Conservation (phyloP, 1,140 invertebrate species). For the Hetaerina americana region DNA sequence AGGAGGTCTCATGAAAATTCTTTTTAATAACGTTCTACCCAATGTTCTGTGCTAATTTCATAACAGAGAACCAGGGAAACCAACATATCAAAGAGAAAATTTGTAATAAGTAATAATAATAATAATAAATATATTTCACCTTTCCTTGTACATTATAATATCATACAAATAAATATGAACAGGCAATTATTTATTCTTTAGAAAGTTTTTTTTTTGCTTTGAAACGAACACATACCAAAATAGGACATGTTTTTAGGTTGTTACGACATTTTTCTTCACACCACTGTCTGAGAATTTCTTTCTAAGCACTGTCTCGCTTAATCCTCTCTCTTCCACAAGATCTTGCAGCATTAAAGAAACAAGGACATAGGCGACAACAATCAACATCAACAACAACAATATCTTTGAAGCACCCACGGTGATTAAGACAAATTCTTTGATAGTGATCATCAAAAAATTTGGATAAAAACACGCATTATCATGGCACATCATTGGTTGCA, state of each 20-base stretch:
- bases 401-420: neutral
- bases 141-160: conserved; percentile 2
- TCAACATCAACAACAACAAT: neutral
- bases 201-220: neutral
- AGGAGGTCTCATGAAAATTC: too few species aligned
- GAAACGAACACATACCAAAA: conserved; percentile 14
- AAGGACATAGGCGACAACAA: neutral
- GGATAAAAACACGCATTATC: neutral
- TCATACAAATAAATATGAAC: conserved; percentile 13
- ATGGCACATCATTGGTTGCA: neutral
- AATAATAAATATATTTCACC: conserved; percentile 14
- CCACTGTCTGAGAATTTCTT: neutral
- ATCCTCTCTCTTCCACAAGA: neutral
- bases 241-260: neutral
- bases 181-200: conserved; percentile 9
- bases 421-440: neutral
- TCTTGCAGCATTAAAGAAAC: neutral
- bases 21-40: too few species aligned
- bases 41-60: too few species aligned
- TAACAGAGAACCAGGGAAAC: too few species aligned
- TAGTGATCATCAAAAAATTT: neutral
- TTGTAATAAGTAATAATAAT: conserved; percentile 6
- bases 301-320: neutral
- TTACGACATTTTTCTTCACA: neutral
- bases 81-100: neutral